Evolutionary conservation across 1,140 invertebrate genomes (phyloP).

Genomic region (Drosophila punjabiensis): DNA sequence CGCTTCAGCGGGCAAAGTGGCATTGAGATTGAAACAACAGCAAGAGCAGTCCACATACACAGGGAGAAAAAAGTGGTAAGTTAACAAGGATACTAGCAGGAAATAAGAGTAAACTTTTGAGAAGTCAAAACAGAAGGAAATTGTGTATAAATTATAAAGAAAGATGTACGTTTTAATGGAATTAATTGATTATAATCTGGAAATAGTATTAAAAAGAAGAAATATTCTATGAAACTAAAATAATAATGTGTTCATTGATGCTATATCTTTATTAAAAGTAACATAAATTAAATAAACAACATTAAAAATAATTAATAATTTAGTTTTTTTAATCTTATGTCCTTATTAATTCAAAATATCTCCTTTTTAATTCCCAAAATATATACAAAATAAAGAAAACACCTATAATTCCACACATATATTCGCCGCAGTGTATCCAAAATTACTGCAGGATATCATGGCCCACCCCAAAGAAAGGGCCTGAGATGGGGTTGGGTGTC

Average conservation of each 20-base stretch:
- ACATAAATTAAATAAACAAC: no score
- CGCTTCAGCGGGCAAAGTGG: conserved; percentile 54
- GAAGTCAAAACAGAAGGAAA: not conserved
- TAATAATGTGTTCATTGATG: no score
- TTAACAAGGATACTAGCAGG: not conserved
- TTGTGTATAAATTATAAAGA: not conserved
- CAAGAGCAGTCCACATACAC: conserved; percentile 24
- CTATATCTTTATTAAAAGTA: no score
- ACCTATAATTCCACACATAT: no score
- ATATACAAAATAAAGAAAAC: not conserved
- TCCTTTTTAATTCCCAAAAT: not conserved
- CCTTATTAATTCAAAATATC: not conserved
- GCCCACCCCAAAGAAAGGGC: not conserved
- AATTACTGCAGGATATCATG: conserved; percentile 13
- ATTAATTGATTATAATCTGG: no score
- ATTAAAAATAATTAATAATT: no score
- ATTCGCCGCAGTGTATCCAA: not conserved
- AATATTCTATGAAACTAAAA: not conserved
- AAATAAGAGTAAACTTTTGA: no score
- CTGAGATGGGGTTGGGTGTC: not conserved
- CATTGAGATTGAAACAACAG: conserved; percentile 79
- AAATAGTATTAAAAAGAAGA: not conserved
- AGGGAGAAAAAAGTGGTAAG: not conserved
- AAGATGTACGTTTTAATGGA: not conserved
- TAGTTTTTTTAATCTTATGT: no score